phyloP scores from a whole-genome alignment of 2,888 invertebrate genomes.

The Ochlodes sylvanus region DNA sequence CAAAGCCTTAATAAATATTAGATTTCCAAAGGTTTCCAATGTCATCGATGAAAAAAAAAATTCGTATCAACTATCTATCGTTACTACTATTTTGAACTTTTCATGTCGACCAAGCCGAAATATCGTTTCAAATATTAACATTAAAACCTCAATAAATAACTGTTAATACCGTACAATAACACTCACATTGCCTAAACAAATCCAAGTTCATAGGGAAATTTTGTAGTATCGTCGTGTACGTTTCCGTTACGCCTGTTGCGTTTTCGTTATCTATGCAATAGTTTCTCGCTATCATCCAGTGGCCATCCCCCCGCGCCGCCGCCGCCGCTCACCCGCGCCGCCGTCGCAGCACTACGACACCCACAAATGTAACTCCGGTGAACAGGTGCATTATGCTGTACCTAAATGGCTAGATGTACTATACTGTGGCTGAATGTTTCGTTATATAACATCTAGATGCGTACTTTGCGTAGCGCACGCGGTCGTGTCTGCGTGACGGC shows the following conservation, averaged over 20 bases:
- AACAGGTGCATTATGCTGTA: conserved; percentile 1
- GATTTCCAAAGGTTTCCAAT: too few relatives aligned
- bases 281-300: conserved; percentile 52
- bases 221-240: not conserved
- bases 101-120: too few relatives aligned
- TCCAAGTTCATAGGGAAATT: conserved; percentile 29
- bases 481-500: not conserved
- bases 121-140: too few relatives aligned
- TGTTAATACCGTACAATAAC: not conserved
- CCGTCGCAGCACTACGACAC: conserved; percentile 39
- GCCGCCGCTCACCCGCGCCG: conserved; percentile 44
- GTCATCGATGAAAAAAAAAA: too few relatives aligned
- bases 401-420: conserved; percentile 29
- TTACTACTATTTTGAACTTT: too few relatives aligned
- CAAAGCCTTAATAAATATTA: too few relatives aligned
- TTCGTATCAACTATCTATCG: too few relatives aligned
- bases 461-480: not conserved
- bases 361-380: conserved; percentile 1
- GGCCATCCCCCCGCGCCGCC: conserved; percentile 52
- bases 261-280: not conserved
- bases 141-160: not conserved
- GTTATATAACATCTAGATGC: conserved; percentile 18
- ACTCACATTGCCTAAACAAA: conserved; percentile 29
- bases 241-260: not conserved
- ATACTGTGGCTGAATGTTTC: conserved; percentile 20